These are phyloP conservation scores for Rhipidura dahli DNA, from an alignment of 2,113 vertebrate species.

Conservation along the genomic window DNA sequence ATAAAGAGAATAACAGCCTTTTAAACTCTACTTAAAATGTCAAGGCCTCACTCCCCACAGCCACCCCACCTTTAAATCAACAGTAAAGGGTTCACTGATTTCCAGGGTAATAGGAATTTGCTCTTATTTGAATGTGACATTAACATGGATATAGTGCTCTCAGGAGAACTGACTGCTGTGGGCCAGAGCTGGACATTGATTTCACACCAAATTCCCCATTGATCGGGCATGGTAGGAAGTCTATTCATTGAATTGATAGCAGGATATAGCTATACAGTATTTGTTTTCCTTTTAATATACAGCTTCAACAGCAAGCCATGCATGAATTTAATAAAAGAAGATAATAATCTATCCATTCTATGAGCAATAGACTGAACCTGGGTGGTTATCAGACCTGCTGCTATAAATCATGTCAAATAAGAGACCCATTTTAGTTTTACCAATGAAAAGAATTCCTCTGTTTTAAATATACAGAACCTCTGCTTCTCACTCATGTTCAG, in stretches of 20 bases:
- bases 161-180: constrained; percentile 29
- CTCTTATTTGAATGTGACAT: constrained; percentile 61
- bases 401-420: constrained; percentile 64
- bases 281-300: constrained; percentile 62
- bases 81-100: constrained; percentile 49
- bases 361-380: constrained; percentile 8
- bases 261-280: constrained; percentile 42
- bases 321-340: constrained; percentile 68
- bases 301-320: constrained; percentile 45
- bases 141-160: constrained; percentile 59
- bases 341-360: constrained; percentile 59
- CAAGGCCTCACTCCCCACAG: neutral
- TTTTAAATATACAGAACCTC: neutral
- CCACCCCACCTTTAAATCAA: constrained; percentile 48
- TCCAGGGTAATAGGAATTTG: constrained; percentile 42
- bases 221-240: constrained; percentile 41
- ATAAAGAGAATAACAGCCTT: constrained; percentile 48
- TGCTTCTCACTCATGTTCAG: neutral
- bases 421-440: neutral
- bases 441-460: neutral
- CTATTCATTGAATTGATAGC: constrained; percentile 32
- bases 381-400: constrained; percentile 36
- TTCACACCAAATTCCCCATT: constrained; percentile 52
- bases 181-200: constrained; percentile 45
- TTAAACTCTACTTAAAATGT: constrained; percentile 50